Percentiles rank a stretch among this genome's conserved stretches.
Conservation (phyloP, 2,113 vertebrate genomes). For the Spheniscus mendiculus region DNA sequence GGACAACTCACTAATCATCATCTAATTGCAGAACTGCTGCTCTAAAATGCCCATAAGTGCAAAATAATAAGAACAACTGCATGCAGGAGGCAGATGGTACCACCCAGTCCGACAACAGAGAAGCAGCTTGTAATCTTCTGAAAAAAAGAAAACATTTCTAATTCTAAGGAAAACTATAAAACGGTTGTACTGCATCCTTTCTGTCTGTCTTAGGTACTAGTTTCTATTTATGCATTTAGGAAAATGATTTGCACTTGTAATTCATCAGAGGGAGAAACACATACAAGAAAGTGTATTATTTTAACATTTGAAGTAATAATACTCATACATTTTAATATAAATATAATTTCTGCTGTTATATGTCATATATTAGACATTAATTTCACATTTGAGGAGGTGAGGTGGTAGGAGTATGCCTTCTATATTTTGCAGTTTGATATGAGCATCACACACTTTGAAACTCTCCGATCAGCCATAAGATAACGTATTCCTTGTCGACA, state of each 20-base stretch:
- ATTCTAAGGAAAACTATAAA: not conserved
- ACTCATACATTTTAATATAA: not conserved
- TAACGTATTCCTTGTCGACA: not conserved
- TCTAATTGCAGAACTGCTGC: not conserved
- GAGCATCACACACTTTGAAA: not conserved
- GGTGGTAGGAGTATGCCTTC: not conserved
- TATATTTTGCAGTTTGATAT: not conserved
- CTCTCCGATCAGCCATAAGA: not conserved
- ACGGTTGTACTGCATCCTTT: not conserved
- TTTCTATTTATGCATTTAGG: not conserved
- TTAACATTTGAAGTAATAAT: not conserved
- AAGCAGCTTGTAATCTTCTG: not conserved
- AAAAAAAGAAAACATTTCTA: not conserved
- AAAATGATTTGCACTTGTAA: not conserved
- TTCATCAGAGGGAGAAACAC: not conserved
- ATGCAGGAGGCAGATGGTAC: not conserved
- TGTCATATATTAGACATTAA: not conserved
- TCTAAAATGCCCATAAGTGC: not conserved
- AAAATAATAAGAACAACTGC: not conserved
- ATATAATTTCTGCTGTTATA: not conserved
- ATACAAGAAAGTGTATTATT: not conserved
- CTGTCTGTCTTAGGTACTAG: not conserved
- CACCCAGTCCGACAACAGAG: not conserved
- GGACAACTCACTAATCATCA: not conserved
- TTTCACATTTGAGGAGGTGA: not conserved